Percentiles rank a stretch among this genome's conserved stretches.
phyloP scores from a whole-genome alignment of 2,113 vertebrate species.

The Pachypanchax playfairii region DNA sequence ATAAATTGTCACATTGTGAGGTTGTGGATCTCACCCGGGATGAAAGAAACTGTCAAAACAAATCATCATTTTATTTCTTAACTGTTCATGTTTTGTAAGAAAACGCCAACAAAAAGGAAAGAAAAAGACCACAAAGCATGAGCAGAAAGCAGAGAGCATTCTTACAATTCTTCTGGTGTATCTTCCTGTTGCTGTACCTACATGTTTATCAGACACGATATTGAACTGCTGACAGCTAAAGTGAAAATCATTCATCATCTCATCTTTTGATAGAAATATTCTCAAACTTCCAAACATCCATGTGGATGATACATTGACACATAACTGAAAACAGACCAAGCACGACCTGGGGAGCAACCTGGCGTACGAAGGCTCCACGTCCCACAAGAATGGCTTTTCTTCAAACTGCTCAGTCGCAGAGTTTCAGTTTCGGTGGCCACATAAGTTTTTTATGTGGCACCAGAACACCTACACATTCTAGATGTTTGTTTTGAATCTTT shows the following conservation, averaged over 20 bases:
- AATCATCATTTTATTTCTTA: slow-evolving; percentile 21
- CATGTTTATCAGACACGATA: neutral
- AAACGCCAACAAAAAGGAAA: neutral
- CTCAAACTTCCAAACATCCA: neutral
- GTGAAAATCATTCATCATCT: slow-evolving; percentile 3
- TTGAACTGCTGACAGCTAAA: neutral
- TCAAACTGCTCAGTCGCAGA: no score
- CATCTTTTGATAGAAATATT: neutral
- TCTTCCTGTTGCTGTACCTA: neutral
- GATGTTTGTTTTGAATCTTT: no score
- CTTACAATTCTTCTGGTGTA: neutral
- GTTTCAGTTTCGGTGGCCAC: no score
- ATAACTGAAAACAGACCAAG: neutral
- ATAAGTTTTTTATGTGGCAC: no score
- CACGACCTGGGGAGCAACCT: neutral
- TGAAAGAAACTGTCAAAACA: slow-evolving; percentile 20
- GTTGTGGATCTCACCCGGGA: slow-evolving; percentile 1
- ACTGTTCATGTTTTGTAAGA: slow-evolving; percentile 6
- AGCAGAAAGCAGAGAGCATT: neutral
- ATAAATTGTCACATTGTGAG: slow-evolving; percentile 4
- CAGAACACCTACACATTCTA: no score
- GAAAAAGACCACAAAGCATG: no score
- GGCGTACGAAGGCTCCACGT: neutral
- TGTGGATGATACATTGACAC: neutral
- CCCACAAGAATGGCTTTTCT: neutral